A percentile compares a stretch with the other conserved stretches of the same genome.
Evolutionary conservation across 2,113 vertebrate genomes (phyloP).

Genomic region (Melanotaenia duboulayi): DNA sequence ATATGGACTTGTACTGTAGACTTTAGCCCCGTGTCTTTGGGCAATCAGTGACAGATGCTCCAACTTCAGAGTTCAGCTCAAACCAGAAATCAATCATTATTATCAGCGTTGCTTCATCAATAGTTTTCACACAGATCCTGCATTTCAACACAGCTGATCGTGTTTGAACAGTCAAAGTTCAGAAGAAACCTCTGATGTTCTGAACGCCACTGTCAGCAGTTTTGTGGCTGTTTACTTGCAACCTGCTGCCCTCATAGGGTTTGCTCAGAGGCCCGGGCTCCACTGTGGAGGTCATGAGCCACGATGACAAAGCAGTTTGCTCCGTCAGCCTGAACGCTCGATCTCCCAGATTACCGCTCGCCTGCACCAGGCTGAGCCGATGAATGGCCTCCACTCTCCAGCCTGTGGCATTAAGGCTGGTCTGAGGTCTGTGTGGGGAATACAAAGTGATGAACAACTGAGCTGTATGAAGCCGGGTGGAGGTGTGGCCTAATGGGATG

Average conservation of each 20-base stretch:
- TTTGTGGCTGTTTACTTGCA: neutral
- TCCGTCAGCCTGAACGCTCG: neutral
- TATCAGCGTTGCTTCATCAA: neutral
- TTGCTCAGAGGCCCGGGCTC: constrained; percentile 11
- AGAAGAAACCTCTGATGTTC: neutral
- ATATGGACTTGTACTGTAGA: neutral
- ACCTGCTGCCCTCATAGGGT: neutral
- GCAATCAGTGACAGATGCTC: constrained; percentile 23
- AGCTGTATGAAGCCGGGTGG: no score
- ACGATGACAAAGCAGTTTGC: constrained; percentile 18
- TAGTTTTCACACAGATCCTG: neutral
- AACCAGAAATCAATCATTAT: neutral
- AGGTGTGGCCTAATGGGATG: no score
- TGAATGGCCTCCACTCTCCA: neutral
- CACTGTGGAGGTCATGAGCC: neutral
- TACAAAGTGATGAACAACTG: no score
- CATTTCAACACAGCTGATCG: neutral
- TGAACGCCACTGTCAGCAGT: neutral
- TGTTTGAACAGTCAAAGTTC: constrained; percentile 1
- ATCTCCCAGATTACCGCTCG: constrained; percentile 2
- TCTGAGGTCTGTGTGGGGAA: no score
- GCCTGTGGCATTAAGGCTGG: no score
- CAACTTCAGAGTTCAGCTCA: neutral
- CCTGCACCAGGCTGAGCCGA: neutral
- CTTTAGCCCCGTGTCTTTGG: neutral